A percentile compares a stretch with the other conserved stretches of the same genome.
Evolutionary conservation across 2,888 invertebrate genomes (phyloP).

Genomic region (Limenitis camilla): DNA sequence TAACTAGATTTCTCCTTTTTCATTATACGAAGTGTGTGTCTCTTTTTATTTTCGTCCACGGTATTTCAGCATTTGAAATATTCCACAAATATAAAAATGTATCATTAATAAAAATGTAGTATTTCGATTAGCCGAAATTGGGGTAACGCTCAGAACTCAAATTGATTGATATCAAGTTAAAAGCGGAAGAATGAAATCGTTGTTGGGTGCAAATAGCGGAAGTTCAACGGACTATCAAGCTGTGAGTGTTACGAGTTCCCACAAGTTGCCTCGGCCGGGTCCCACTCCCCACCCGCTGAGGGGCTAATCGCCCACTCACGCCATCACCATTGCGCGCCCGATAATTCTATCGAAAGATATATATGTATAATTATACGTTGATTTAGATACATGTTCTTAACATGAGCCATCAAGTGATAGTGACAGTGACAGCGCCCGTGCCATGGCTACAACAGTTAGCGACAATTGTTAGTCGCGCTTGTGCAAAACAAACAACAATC

Average conservation of each 20-base stretch:
- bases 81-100: too few relatives aligned
- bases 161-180: constrained; percentile 6
- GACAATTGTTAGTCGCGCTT: too few relatives aligned
- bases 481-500: too few relatives aligned
- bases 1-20: too few relatives aligned
- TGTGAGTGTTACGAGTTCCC: constrained; percentile 12
- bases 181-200: constrained; percentile 19
- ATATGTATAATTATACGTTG: neutral
- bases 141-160: neutral
- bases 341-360: neutral
- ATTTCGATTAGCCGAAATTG: neutral
- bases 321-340: neutral
- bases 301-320: constrained; percentile 4
- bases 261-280: constrained; percentile 13
- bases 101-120: too few relatives aligned
- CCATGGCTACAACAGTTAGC: too few relatives aligned
- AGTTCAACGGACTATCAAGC: constrained; percentile 26
- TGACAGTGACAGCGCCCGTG: too few relatives aligned
- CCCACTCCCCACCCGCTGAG: constrained; percentile 3
- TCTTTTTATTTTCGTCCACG: too few relatives aligned
- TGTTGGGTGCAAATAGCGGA: constrained; percentile 21
- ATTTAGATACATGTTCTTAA: too few relatives aligned
- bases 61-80: too few relatives aligned
- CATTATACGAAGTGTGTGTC: too few relatives aligned
- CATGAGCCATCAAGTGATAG: too few relatives aligned